These are phyloP conservation scores for Biston betularia DNA, from an alignment of 2,888 invertebrate species.

Conservation along the genomic window DNA sequence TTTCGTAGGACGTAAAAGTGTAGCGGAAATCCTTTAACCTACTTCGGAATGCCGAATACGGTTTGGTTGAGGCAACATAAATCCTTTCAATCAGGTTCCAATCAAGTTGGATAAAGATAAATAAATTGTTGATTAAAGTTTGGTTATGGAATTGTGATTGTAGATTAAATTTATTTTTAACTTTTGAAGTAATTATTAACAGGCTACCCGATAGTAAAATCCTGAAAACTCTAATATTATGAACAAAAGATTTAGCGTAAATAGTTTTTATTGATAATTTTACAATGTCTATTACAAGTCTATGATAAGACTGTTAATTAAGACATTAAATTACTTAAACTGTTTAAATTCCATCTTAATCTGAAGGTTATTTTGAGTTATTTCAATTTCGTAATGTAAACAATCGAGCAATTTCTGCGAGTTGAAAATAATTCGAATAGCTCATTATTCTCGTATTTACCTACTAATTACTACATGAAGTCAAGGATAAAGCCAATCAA, in stretches of 20 bases:
- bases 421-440: neutral
- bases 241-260: too few relatives aligned
- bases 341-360: neutral
- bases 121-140: too few relatives aligned
- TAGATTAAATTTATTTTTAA: too few relatives aligned
- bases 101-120: neutral
- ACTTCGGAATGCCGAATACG: slow-evolving; percentile 14
- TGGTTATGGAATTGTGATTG: too few relatives aligned
- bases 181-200: too few relatives aligned
- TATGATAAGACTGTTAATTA: neutral
- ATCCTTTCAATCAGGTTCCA: slow-evolving; percentile 15
- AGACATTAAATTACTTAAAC: neutral
- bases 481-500: neutral
- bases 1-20: neutral
- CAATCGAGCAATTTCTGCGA: neutral
- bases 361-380: slow-evolving; percentile 1
- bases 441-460: neutral
- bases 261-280: too few relatives aligned
- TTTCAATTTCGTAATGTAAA: neutral
- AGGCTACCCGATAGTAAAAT: neutral
- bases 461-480: neutral
- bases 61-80: neutral
- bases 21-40: slow-evolving; percentile 20
- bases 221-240: too few relatives aligned
- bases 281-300: neutral